These are phyloP conservation scores for Boleophthalmus pectinirostris DNA, from an alignment of 2,113 vertebrate genomes.

Conservation along the genomic window DNA sequence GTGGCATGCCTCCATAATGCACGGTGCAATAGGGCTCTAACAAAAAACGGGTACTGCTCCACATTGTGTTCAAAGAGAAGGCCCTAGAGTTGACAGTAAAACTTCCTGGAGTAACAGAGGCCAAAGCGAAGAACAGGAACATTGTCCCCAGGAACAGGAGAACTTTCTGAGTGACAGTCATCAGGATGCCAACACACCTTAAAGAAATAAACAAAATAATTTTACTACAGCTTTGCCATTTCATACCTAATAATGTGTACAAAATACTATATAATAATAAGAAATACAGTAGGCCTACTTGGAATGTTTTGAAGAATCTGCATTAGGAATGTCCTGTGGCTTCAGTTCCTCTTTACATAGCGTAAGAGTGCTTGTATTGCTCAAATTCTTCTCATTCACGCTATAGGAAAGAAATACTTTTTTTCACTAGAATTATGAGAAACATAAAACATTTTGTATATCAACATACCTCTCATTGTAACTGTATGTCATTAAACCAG, in stretches of 20 bases:
- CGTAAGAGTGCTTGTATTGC: background rate
- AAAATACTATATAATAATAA: background rate
- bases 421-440: background rate
- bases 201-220: background rate
- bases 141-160: constrained; percentile 14
- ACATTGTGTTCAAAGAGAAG: constrained; percentile 16
- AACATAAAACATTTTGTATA: background rate
- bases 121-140: constrained; percentile 20
- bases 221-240: background rate
- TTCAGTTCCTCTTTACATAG: background rate
- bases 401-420: background rate
- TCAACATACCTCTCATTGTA: constrained; percentile 31
- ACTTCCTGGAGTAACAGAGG: constrained; percentile 8
- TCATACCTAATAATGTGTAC: background rate
- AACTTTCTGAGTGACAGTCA: background rate
- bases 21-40: constrained; percentile 45
- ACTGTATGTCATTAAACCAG: background rate
- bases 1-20: constrained; percentile 46
- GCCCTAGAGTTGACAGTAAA: background rate
- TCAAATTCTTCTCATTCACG: background rate
- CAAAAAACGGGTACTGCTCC: constrained; percentile 4
- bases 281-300: background rate
- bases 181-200: constrained; percentile 16
- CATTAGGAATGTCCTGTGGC: background rate
- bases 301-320: background rate